Percentiles rank a stretch among this genome's conserved stretches.
These are phyloP conservation scores for Acromyrmex charruanus DNA, from an alignment of 1,140 invertebrate species.

Conservation along the genomic window DNA sequence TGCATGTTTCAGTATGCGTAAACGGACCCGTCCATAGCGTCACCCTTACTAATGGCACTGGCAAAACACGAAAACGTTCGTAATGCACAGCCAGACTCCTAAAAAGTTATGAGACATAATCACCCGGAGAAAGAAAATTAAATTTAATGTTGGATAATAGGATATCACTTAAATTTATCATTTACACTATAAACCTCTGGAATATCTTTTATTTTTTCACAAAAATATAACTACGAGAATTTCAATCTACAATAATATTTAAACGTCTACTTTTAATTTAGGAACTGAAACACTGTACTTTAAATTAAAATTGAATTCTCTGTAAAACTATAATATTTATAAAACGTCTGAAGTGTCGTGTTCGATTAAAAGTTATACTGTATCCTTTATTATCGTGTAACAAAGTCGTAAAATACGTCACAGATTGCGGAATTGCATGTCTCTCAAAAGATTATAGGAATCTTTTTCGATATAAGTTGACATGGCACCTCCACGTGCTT, in stretches of 20 bases:
- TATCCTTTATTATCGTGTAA: constrained; percentile 10
- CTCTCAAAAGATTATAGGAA: constrained; percentile 31
- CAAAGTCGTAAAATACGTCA: neutral
- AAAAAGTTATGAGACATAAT: constrained; percentile 17
- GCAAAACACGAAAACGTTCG: neutral
- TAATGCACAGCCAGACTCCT: neutral
- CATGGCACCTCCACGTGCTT: constrained; percentile 13
- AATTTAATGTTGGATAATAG: neutral
- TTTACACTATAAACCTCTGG: neutral
- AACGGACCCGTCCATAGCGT: neutral
- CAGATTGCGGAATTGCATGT: constrained; percentile 40
- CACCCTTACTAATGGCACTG: constrained; percentile 24
- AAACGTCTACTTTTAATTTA: neutral
- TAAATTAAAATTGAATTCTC: neutral
- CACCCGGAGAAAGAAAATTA: neutral
- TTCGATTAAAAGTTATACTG: neutral
- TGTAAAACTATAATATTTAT: neutral
- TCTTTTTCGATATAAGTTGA: constrained; percentile 16
- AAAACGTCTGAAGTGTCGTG: neutral
- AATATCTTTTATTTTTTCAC: neutral
- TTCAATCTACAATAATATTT: neutral
- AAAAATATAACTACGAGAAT: neutral
- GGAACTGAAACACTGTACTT: neutral
- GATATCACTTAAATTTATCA: neutral
- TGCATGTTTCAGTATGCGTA: neutral